These are phyloP conservation scores for Idaea aversata DNA, from an alignment of 2,888 invertebrate genomes.

Conservation along the genomic window DNA sequence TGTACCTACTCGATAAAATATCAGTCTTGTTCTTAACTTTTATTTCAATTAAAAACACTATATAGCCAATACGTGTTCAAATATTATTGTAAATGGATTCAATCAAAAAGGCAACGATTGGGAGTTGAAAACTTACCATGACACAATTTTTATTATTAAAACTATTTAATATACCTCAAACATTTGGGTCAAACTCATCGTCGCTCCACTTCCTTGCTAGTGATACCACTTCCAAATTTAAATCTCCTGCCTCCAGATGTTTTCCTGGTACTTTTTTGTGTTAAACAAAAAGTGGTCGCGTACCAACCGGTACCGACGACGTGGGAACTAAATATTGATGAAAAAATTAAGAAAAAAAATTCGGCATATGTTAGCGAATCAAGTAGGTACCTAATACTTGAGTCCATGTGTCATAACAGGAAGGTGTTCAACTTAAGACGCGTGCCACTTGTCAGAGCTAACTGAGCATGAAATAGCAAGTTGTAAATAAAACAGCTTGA, in stretches of 20 bases:
- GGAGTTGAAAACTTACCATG: no score
- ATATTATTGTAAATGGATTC: no score
- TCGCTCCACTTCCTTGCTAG: constrained; percentile 6
- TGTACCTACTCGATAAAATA: no score
- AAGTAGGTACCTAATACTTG: constrained; percentile 10
- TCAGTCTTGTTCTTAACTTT: no score
- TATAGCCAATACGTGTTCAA: no score
- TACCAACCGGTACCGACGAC: constrained; percentile 39
- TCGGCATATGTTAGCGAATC: constrained; percentile 65
- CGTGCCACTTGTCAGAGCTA: constrained; percentile 61
- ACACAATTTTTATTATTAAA: background rate
- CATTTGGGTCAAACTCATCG: constrained; percentile 16
- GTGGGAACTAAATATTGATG: constrained; percentile 57
- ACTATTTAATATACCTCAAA: background rate
- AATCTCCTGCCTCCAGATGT: constrained; percentile 63
- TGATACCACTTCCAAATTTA: constrained; percentile 58
- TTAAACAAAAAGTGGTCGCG: constrained; percentile 55
- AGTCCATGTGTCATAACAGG: constrained; percentile 69
- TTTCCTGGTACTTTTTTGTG: constrained; percentile 59
- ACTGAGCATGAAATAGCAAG: constrained; percentile 8
- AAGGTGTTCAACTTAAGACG: constrained; percentile 57
- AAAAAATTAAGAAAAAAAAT: constrained; percentile 41
- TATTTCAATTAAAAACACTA: no score
- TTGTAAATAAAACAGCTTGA: background rate
- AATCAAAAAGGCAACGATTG: no score